phyloP scores from a whole-genome alignment of 2,113 vertebrate genomes.

The Larimichthys crocea region DNA sequence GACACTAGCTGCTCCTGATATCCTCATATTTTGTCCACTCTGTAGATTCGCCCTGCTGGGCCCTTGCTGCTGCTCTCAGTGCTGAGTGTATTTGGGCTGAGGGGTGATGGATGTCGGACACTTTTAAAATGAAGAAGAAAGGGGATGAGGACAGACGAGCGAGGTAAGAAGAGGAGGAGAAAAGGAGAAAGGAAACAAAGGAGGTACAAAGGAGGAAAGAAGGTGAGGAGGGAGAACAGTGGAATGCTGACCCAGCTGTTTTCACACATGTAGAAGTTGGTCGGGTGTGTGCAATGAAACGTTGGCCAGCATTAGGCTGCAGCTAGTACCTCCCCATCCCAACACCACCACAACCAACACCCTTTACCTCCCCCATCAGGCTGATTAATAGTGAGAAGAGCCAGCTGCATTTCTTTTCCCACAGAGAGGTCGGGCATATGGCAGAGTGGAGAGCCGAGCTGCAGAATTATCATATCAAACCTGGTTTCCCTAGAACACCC shows the following conservation, averaged over 20 bases:
- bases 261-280: constrained; percentile 42
- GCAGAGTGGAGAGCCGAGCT: constrained; percentile 66
- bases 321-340: constrained; percentile 40
- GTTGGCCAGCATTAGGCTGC: constrained; percentile 54
- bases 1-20: constrained; percentile 62
- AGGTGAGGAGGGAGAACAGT: constrained; percentile 31
- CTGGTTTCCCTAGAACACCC: constrained; percentile 66
- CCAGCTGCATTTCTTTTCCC: constrained; percentile 77
- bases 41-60: constrained; percentile 59
- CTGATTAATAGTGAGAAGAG: constrained; percentile 79
- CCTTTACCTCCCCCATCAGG: constrained; percentile 66
- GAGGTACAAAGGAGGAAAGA: background rate
- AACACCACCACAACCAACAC: constrained; percentile 35
- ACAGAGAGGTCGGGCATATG: constrained; percentile 79
- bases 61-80: constrained; percentile 24
- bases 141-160: constrained; percentile 48
- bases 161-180: constrained; percentile 18
- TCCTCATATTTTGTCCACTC: constrained; percentile 71
- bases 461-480: constrained; percentile 84
- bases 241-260: constrained; percentile 67
- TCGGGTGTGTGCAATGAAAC: constrained; percentile 20
- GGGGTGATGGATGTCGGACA: constrained; percentile 69
- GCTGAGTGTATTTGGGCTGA: constrained; percentile 54
- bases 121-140: constrained; percentile 53
- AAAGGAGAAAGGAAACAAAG: constrained; percentile 15